These are phyloP conservation scores for Acronicta psi DNA, from an alignment of 2,888 invertebrate genomes.

Conservation along the genomic window DNA sequence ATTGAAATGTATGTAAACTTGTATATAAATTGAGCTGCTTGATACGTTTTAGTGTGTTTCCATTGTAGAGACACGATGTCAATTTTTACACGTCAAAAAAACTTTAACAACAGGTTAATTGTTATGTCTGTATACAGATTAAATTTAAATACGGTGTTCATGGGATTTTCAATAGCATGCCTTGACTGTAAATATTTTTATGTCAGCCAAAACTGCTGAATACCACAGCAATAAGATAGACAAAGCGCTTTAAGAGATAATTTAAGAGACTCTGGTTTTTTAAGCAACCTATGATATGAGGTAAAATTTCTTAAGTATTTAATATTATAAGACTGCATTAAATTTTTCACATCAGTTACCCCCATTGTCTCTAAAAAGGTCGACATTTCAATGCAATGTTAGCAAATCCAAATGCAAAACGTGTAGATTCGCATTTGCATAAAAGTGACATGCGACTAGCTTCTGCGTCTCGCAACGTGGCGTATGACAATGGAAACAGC, in stretches of 20 bases:
- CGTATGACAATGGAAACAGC: slow-evolving; percentile 68
- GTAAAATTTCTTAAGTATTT: no score
- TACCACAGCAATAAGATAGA: no score
- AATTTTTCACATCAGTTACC: not conserved
- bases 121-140: no score
- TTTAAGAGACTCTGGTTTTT: no score
- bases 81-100: not conserved
- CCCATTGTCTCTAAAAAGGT: not conserved
- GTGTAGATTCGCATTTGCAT: not conserved
- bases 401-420: not conserved
- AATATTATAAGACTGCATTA: no score
- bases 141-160: no score
- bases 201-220: no score
- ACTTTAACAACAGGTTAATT: no score
- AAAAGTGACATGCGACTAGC: slow-evolving; percentile 1
- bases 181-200: no score
- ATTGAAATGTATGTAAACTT: slow-evolving; percentile 85
- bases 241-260: no score
- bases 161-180: no score
- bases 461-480: not conserved
- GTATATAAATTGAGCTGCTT: slow-evolving; percentile 69
- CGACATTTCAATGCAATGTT: slow-evolving; percentile 1
- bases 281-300: no score
- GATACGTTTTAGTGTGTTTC: slow-evolving; percentile 62
- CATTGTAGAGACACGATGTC: slow-evolving; percentile 55